Base-by-base conservation (phyloP, 2,113 vertebrate genomes). In the Nyctibius bracteatus region DNA sequence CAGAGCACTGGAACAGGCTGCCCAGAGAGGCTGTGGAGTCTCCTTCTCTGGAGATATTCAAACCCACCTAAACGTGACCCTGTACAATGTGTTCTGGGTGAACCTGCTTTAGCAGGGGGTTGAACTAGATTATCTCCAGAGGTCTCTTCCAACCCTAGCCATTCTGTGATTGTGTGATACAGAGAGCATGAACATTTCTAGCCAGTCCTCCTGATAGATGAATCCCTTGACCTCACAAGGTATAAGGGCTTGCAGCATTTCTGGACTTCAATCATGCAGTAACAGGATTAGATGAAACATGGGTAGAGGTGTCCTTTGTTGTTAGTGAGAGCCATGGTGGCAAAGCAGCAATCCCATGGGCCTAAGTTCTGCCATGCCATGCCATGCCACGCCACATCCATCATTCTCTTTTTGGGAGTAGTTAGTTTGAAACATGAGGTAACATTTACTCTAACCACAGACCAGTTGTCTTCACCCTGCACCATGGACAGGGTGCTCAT, bases 381-480 rank as follows among this genome's bases (percentile, higher is more conserved):
- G n/a, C n/a, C n/a, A n/a, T 70, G 23, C 19, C 65, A 61, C 10
- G 9, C 27, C 63, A 54, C 44, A 44, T 35, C 63, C 37, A 33
- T 33, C 37, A 19, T 52, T 27, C 33, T 61, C 31, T 68, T 51
- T 44, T 52, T 35, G 44, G 21, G 21, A 78, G 22, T 59, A 24
- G 31, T 21, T 37, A 49, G 21, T 43, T 27, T 59, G 72, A 78
- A 78, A 61, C 17, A 87, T 54, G 31, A 51, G 31, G 31, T 51
- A 44, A 35, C 33, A 37, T 59, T 35, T 35, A 51, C 25, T 31
- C 25, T 51, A 41, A 58, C 35, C 25, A 35, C 54, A 37, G 25
- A 16, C 35, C 2, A 0, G 17, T n/a, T 71, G 19, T 15, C 57
- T 71, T 71, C 1, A 1, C 28, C 47, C n/a, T 39, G 65, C 47